Percentiles rank a stretch among this genome's conserved stretches.
These are phyloP conservation scores for Neotragus moschatus DNA, from an alignment of 2,113 vertebrate species.

Conservation along the genomic window DNA sequence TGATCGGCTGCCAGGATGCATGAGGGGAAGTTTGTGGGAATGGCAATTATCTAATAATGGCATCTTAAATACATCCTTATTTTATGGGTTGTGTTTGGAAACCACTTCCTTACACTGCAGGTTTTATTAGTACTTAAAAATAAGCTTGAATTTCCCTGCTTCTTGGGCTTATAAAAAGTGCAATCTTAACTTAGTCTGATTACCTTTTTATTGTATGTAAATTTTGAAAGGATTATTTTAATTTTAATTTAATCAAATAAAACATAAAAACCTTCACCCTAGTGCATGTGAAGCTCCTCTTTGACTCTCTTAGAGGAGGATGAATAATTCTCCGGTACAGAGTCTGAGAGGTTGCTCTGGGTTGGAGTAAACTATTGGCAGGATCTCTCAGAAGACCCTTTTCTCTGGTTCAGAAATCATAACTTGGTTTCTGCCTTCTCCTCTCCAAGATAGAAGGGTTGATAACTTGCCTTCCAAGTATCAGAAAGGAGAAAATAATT, in stretches of 20 bases:
- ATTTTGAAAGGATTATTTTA: conserved; percentile 34
- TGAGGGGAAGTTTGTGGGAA: conserved; percentile 60
- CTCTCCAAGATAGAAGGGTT: background rate
- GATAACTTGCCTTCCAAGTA: background rate
- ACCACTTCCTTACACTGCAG: conserved; percentile 54
- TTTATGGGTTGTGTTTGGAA: conserved; percentile 59
- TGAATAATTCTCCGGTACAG: rapidly evolving
- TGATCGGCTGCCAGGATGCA: conserved; percentile 52
- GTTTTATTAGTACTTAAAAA: conserved; percentile 70
- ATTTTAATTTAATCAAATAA: conserved; percentile 26
- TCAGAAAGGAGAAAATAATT: background rate
- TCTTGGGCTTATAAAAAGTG: conserved; percentile 55
- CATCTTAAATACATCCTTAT: conserved; percentile 68
- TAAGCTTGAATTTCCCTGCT: conserved; percentile 63
- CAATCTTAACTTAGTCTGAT: conserved; percentile 4
- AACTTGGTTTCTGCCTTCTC: background rate
- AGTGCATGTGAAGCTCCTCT: background rate
- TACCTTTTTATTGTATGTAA: background rate
- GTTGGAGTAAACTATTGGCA: background rate
- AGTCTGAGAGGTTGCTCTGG: background rate
- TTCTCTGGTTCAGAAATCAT: background rate
- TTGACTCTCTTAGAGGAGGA: background rate
- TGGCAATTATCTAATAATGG: conserved; percentile 65
- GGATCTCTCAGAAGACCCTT: background rate
- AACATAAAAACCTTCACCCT: background rate